Percentiles rank a stretch among this genome's conserved stretches.
These are phyloP conservation scores for Thecophora atra DNA, from an alignment of 2,888 invertebrate genomes.

Conservation along the genomic window DNA sequence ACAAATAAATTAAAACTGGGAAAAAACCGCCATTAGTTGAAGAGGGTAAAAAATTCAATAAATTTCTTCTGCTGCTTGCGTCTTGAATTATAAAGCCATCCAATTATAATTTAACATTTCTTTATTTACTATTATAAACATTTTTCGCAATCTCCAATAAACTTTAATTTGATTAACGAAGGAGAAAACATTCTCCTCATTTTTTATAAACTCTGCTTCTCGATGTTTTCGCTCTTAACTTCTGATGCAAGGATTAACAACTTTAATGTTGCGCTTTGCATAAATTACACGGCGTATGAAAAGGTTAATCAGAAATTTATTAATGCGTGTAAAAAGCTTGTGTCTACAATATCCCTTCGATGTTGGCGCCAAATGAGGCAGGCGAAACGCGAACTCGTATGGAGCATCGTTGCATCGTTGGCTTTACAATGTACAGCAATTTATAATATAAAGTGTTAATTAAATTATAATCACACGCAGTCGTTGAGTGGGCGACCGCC, in stretches of 20 bases:
- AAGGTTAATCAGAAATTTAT: constrained; percentile 24
- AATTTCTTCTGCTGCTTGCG: too few relatives aligned
- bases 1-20: too few relatives aligned
- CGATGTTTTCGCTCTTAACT: not conserved
- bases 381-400: not conserved
- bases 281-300: constrained; percentile 5
- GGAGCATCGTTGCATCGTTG: constrained; percentile 5
- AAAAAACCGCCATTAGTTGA: too few relatives aligned
- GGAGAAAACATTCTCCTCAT: not conserved
- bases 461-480: constrained; percentile 35
- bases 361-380: constrained; percentile 1
- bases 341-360: not conserved
- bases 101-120: too few relatives aligned
- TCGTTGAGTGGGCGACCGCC: not conserved
- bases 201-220: not conserved
- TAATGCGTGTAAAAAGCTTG: constrained; percentile 1
- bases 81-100: too few relatives aligned
- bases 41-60: too few relatives aligned
- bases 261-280: constrained; percentile 5
- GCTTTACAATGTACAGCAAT: constrained; percentile 25
- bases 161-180: not conserved
- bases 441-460: constrained; percentile 34
- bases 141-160: not conserved
- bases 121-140: too few relatives aligned
- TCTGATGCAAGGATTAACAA: constrained; percentile 1